Evolutionary conservation across 2,113 vertebrate genomes (phyloP), one percentile per base, ranked within the genome.

Genomic region (Hemiprocne comata): DNA sequence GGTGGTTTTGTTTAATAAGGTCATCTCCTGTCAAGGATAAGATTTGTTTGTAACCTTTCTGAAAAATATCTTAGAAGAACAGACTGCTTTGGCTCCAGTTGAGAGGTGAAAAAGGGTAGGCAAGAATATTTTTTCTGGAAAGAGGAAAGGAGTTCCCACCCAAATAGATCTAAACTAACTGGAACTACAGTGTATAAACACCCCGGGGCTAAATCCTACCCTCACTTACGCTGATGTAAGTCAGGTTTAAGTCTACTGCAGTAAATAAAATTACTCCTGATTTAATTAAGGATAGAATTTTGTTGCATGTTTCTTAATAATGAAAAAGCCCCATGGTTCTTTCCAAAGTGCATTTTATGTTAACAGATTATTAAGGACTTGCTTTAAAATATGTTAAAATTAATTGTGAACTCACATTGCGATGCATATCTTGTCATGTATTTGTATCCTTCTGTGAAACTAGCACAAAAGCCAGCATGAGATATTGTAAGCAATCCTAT

Each of bases 251-350:
- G 51, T 89, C 76, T 94, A 66, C 87, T 94, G 96, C 76, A 94
- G 87, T 97, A 95, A 95, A 96, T 96, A 94, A 95, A 92, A 96
- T 94, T 88, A 88, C 95, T 95, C 53, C 51, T 81, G 92, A 88
- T 97, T 94, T 97, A 97, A 96, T 95, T 97, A 94, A 96, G 88
- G 90, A 53, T 96, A 95, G 92, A 95, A 94, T 93, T 89, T 92
- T 50, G 76, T 93, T 95, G 88, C 76, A 79, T 86, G 73, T 95
- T 94, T 97, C 94, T 96, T 97, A 92, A 89, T 96, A 89, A 94
- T 58, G 70, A 89, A 94, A 95, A 97, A 97, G 8, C 58, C 94
- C 90, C 95, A 51, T 96, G 95, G 92, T 97, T 95, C 88, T 95
- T 96, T 95, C 88, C 94, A 89, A 85, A 95, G 58, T 91, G 62